Percentiles rank a stretch among this genome's conserved stretches.
phyloP scores from a whole-genome alignment of 2,113 vertebrate species.

The Pangasianodon hypophthalmus region DNA sequence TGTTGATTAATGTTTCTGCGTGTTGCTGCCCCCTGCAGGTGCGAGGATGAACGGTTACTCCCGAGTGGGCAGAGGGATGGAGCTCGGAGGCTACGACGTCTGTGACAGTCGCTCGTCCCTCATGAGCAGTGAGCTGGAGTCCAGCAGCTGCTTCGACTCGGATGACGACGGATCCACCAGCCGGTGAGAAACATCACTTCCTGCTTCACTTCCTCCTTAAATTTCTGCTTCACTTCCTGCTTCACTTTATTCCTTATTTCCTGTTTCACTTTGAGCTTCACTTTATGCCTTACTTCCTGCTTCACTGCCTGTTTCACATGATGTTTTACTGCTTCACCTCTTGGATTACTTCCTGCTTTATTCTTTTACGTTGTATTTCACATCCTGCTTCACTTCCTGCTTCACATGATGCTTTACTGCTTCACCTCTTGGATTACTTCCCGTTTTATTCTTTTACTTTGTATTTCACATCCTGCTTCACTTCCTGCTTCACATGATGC shows the following conservation, averaged over 20 bases:
- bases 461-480: no score
- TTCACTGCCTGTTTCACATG: no score
- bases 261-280: no score
- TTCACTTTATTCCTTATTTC: no score
- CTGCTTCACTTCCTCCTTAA: no score
- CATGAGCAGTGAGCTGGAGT: conserved; percentile 98
- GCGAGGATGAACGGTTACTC: conserved; percentile 73
- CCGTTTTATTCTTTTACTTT: no score
- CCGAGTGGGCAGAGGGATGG: conserved; percentile 73
- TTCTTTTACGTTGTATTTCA: not conserved
- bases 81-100: conserved; percentile 84
- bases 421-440: no score
- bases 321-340: not conserved
- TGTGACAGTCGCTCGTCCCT: conserved; percentile 93
- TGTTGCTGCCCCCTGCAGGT: conserved; percentile 55
- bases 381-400: not conserved
- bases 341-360: not conserved
- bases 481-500: no score
- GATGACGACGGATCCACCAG: conserved; percentile 97
- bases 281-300: no score
- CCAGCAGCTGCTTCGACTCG: conserved; percentile 96
- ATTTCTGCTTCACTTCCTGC: no score
- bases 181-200: conserved; percentile 74
- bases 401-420: not conserved
- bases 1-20: not conserved